phyloP scores from a whole-genome alignment of 1,140 invertebrate species.

The Spodoptera frugiperda region DNA sequence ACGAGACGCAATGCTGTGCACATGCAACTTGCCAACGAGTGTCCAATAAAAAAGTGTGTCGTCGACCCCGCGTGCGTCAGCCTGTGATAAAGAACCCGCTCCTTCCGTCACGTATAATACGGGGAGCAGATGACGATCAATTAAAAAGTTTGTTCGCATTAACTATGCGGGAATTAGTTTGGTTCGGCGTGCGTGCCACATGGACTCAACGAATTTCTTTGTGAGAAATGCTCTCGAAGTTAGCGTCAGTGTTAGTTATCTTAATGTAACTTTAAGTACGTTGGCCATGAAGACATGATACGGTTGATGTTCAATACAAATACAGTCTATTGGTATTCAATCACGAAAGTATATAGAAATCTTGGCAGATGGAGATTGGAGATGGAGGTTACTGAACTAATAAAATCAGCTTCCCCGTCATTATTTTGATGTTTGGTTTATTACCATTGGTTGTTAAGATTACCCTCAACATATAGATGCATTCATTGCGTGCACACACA shows the following conservation, averaged over 20 bases:
- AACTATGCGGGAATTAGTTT: constrained; percentile 79
- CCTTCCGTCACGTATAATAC: constrained; percentile 75
- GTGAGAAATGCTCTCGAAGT: constrained; percentile 48
- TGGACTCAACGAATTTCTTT: constrained; percentile 71
- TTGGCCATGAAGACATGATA: constrained; percentile 21
- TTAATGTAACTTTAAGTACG: constrained; percentile 2
- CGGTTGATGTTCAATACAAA: constrained; percentile 7
- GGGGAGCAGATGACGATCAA: constrained; percentile 83
- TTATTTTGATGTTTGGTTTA: constrained; percentile 6
- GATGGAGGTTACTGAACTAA: constrained; percentile 32
- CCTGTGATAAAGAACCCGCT: constrained; percentile 69
- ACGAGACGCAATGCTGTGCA: constrained; percentile 64
- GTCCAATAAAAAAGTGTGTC: constrained; percentile 78
- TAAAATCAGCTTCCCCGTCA: constrained; percentile 15
- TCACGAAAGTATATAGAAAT: too few species aligned
- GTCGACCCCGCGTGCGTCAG: constrained; percentile 82
- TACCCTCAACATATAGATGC: not conserved
- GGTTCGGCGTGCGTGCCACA: constrained; percentile 72
- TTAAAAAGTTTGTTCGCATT: constrained; percentile 84
- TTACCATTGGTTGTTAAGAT: not conserved
- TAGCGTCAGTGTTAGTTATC: constrained; percentile 34
- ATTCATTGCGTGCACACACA: not conserved
- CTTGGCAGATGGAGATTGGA: not conserved
- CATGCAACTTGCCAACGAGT: constrained; percentile 69
- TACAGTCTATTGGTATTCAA: too few species aligned